Evolutionary conservation across 2,797 vertebrate species (phyloP).

Genomic region (Aulostomus chinensis): DNA sequence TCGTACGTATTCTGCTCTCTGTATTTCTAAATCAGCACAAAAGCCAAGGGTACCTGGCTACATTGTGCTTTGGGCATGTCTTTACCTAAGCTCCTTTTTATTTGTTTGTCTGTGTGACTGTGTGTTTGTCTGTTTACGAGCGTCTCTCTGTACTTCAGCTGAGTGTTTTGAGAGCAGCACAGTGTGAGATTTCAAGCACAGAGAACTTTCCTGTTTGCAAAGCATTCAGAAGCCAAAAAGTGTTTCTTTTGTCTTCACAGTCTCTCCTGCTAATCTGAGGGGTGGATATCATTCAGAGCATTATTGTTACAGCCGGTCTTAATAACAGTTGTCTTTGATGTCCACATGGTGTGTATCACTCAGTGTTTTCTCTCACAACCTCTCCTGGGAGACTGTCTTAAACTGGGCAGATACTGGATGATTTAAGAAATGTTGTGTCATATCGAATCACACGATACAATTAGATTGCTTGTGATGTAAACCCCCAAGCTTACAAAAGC

Average conservation of each 20-base stretch:
- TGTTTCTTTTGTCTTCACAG: slow-evolving; percentile 7
- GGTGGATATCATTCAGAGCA: slow-evolving; percentile 35
- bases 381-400: slow-evolving; percentile 7
- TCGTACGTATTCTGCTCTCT: slow-evolving; percentile 3
- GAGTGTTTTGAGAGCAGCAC: slow-evolving; percentile 33
- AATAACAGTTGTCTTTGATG: slow-evolving; percentile 27
- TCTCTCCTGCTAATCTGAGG: slow-evolving; percentile 23
- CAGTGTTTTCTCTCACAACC: slow-evolving; percentile 14
- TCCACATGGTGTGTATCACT: slow-evolving; percentile 7
- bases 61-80: slow-evolving; percentile 2
- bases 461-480: too few relatives aligned
- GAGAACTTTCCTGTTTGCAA: slow-evolving; percentile 31
- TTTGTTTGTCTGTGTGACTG: slow-evolving; percentile 34
- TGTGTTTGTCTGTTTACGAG: slow-evolving; percentile 21
- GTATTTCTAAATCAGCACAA: slow-evolving; percentile 22
- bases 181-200: slow-evolving; percentile 32
- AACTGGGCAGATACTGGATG: too few relatives aligned
- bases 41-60: slow-evolving; percentile 3
- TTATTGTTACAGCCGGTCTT: slow-evolving; percentile 39
- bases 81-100: slow-evolving; percentile 15
- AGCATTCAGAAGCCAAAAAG: background rate
- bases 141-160: slow-evolving; percentile 11
- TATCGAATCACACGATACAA: too few relatives aligned
- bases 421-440: too few relatives aligned
- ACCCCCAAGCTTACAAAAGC: too few relatives aligned